Evolutionary conservation across 2,113 vertebrate genomes (phyloP), one percentile per base, ranked within the genome.

Genomic region (Salvator merianae): DNA sequence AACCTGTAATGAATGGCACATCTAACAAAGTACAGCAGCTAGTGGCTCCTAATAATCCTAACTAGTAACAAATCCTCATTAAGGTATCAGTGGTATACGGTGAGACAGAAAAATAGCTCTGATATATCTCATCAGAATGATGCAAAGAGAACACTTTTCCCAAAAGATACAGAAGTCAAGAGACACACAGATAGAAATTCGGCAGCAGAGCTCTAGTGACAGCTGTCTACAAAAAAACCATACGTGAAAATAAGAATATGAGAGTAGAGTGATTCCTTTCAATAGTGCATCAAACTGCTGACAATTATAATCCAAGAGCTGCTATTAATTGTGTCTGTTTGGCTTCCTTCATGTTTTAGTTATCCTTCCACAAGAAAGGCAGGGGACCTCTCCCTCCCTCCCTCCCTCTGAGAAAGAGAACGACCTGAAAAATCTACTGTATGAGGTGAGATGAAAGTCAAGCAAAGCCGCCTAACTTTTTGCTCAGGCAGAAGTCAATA

Each of bases 31-130:
- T 47, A 75, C 65, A 30, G 59, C 70, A 83, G 78, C 90, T 72
- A 77, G 79, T 81, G 28, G 89, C 86, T 89, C 20, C 47, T 18
- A 79, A 77, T 84, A 84, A 38, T 77, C 84, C 82, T 81, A 85
- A 68, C 87, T 84, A 82, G 84, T 81, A 89, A 88, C 77, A 90
- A 81, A 87, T 75, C 63, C 55, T 83, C 71, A 90, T 88, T 83
- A 91, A 75, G 81, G 10, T 36, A 80, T 83, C 43, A 0, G 3
- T 8, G 75, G 38, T 70, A 92, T 81, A 91, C 55, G 82, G 73
- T 79, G 43, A 34, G 88, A 84, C 43, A 13, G 47, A 10, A 14
- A 85, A 71, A 66, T 71, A 82, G 78, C 80, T 34, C 72, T 90
- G 63, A 71, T 62, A 83, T 71, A 80, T 36, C 0, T 0, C 79